These are phyloP conservation scores for Ichneumon xanthorius DNA, from an alignment of 2,888 invertebrate species.

Conservation along the genomic window DNA sequence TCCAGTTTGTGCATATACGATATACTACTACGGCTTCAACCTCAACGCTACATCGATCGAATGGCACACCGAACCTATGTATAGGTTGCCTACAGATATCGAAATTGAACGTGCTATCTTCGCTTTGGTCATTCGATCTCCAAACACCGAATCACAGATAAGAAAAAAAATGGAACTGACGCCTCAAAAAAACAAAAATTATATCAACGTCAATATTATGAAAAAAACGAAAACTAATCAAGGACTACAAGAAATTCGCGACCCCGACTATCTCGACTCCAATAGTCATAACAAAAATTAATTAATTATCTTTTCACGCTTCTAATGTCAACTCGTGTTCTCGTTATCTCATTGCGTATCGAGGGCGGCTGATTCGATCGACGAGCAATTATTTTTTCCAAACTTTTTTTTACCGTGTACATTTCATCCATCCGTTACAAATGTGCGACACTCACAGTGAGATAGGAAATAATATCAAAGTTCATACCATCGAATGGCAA, in stretches of 20 bases:
- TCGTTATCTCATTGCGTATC: neutral
- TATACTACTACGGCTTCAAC: conserved; percentile 23
- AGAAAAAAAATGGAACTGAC: neutral
- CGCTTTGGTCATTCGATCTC: neutral
- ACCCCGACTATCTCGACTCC: neutral
- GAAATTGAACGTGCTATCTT: conserved; percentile 10
- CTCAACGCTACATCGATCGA: conserved; percentile 25
- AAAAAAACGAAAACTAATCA: neutral
- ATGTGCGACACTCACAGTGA: neutral
- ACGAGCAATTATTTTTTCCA: neutral
- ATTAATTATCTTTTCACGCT: neutral
- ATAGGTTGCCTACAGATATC: conserved; percentile 20
- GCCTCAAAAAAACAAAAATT: neutral
- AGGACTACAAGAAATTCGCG: neutral
- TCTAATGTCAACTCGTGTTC: neutral
- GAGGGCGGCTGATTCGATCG: neutral
- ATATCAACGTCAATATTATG: neutral
- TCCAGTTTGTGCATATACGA: conserved; percentile 45
- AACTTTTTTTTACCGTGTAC: too few relatives aligned
- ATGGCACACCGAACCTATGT: conserved; percentile 14
- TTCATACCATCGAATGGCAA: neutral
- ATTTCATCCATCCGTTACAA: neutral
- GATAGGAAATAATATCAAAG: neutral
- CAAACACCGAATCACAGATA: conserved; percentile 7
- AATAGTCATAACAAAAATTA: neutral